These are phyloP conservation scores for Thaumetopoea pityocampa DNA, from an alignment of 1,140 invertebrate genomes.

Conservation along the genomic window DNA sequence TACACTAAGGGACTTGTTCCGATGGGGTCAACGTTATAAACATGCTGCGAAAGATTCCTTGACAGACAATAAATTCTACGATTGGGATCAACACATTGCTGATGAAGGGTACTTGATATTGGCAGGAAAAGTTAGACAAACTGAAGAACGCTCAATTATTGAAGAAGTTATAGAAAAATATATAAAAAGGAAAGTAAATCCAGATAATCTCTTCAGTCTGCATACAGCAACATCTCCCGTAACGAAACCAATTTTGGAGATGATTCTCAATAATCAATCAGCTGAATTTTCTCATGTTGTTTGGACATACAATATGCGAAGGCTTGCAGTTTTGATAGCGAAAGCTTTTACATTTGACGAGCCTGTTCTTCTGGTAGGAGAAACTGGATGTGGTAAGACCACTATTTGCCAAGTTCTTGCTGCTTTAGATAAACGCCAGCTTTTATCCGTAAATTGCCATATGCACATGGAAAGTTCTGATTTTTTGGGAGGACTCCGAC, in stretches of 20 bases:
- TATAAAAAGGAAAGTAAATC: slow-evolving; percentile 86
- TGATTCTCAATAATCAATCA: slow-evolving; percentile 77
- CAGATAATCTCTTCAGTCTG: slow-evolving; percentile 86
- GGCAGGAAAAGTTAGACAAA: slow-evolving; percentile 93
- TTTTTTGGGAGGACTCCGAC: slow-evolving; percentile 96
- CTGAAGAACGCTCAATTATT: slow-evolving; percentile 87
- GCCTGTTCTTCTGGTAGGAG: slow-evolving; percentile 96
- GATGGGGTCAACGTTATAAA: slow-evolving; percentile 97
- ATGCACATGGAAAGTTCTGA: slow-evolving; percentile 99
- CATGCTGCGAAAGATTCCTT: slow-evolving; percentile 77
- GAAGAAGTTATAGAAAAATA: slow-evolving; percentile 88
- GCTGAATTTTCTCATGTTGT: slow-evolving; percentile 88
- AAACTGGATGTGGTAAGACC: slow-evolving; percentile 99
- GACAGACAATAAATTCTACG: slow-evolving; percentile 83
- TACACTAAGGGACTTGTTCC: slow-evolving; percentile 96
- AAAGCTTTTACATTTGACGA: slow-evolving; percentile 95
- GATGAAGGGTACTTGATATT: slow-evolving; percentile 98
- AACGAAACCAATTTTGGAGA: slow-evolving; percentile 83
- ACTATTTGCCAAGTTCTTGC: slow-evolving; percentile 95
- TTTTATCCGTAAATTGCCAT: slow-evolving; percentile 96
- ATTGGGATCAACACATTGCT: slow-evolving; percentile 98
- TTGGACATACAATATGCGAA: slow-evolving; percentile 94
- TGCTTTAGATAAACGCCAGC: slow-evolving; percentile 78
- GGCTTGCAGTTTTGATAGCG: slow-evolving; percentile 93
- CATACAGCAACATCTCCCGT: slow-evolving; percentile 85